These are phyloP conservation scores for Fistularia commersonii DNA, from an alignment of 2,797 vertebrate species.

Conservation along the genomic window DNA sequence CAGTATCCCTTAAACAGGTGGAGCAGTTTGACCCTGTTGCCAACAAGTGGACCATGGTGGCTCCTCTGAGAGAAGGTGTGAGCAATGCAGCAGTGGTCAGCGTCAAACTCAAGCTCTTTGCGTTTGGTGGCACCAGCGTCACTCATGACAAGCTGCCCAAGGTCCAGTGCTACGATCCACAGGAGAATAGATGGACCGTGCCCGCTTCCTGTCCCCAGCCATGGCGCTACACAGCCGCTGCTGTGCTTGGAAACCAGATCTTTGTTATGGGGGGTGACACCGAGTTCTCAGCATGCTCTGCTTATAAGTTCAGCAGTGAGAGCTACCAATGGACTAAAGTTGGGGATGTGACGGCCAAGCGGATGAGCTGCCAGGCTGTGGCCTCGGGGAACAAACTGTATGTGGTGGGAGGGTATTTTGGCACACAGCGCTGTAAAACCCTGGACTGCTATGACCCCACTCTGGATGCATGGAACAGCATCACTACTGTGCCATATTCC, in stretches of 20 bases:
- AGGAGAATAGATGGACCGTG: slow-evolving; percentile 95
- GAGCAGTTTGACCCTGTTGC: slow-evolving; percentile 93
- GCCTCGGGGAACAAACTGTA: slow-evolving; percentile 98
- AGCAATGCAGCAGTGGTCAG: slow-evolving; percentile 98
- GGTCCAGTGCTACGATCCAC: slow-evolving; percentile 96
- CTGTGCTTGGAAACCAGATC: slow-evolving; percentile 96
- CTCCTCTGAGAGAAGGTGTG: slow-evolving; percentile 92
- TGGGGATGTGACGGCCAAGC: slow-evolving; percentile 95
- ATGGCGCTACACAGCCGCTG: slow-evolving; percentile 97
- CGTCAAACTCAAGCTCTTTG: slow-evolving; percentile 94
- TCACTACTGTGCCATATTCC: slow-evolving; percentile 97
- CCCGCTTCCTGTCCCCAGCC: slow-evolving; percentile 96
- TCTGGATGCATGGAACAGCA: slow-evolving; percentile 94
- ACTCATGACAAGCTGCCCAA: slow-evolving; percentile 97
- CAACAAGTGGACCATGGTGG: slow-evolving; percentile 99
- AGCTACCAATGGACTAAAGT: slow-evolving; percentile 99
- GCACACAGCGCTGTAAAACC: slow-evolving; percentile 97
- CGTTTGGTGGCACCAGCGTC: slow-evolving; percentile 94
- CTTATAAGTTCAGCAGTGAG: slow-evolving; percentile 98
- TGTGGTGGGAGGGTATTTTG: slow-evolving; percentile 98
- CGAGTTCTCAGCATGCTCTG: slow-evolving; percentile 95
- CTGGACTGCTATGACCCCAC: slow-evolving; percentile 97
- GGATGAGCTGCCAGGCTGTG: slow-evolving; percentile 98
- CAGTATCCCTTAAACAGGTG: slow-evolving; percentile 96
- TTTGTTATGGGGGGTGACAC: slow-evolving; percentile 99